phyloP scores from a whole-genome alignment of 2,888 invertebrate species.

The Drosophila kanekoi region DNA sequence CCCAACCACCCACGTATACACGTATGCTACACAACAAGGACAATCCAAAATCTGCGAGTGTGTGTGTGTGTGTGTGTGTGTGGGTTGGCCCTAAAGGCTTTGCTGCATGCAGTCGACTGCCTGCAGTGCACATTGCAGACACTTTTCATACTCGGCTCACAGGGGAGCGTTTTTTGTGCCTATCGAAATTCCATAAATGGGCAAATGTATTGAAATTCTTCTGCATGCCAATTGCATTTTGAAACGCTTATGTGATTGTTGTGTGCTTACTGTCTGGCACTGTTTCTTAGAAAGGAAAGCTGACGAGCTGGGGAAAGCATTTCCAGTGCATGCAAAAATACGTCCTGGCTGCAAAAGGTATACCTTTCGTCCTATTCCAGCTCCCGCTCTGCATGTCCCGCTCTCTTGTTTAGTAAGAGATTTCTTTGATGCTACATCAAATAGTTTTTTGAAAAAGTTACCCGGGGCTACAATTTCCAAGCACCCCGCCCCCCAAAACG shows the following conservation, averaged over 20 bases:
- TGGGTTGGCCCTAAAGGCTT: constrained; percentile 13
- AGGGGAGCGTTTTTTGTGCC: not conserved
- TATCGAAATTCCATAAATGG: constrained; percentile 4
- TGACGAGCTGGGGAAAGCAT: too few species aligned
- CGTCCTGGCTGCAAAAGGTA: too few species aligned
- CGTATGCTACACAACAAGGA: constrained; percentile 19
- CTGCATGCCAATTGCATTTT: not conserved
- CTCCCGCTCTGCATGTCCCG: not conserved
- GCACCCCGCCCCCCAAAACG: not conserved
- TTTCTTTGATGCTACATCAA: constrained; percentile 19
- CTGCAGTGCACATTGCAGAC: constrained; percentile 25
- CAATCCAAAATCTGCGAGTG: constrained; percentile 11
- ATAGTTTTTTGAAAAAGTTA: constrained; percentile 10
- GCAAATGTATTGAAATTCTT: not conserved
- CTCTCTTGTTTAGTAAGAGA: not conserved
- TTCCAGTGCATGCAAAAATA: too few species aligned
- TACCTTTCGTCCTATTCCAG: not conserved
- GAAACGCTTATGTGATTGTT: not conserved
- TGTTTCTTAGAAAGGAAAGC: too few species aligned
- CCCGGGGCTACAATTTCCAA: not conserved
- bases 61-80: constrained; percentile 8
- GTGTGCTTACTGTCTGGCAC: too few species aligned
- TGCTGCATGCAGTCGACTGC: constrained; percentile 11
- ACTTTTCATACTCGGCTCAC: constrained; percentile 20
- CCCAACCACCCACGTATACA: constrained; percentile 8